Conservation (phyloP, 1,140 invertebrate species). For the Drosophila triauraria region DNA sequence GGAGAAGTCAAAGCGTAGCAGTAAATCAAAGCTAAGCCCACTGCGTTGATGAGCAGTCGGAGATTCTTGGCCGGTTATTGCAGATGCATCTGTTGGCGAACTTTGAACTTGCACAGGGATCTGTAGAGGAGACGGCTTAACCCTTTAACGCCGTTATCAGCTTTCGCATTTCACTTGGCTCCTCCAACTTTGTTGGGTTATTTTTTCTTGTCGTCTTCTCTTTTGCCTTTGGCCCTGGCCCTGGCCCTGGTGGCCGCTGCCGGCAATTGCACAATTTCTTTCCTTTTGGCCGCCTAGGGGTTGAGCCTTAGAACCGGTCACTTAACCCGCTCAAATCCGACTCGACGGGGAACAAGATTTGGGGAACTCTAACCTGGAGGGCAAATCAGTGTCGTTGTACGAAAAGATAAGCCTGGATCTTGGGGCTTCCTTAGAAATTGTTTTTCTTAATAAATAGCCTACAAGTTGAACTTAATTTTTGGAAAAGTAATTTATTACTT, state of each 20-base stretch:
- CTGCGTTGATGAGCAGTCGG: slow-evolving; percentile 68
- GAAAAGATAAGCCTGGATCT: neutral
- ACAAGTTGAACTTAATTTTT: neutral
- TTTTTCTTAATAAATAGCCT: neutral
- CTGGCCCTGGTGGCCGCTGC: neutral
- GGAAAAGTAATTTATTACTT: neutral
- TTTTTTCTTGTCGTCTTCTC: slow-evolving; percentile 29
- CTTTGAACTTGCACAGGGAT: slow-evolving; percentile 70
- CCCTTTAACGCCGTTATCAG: slow-evolving; percentile 77
- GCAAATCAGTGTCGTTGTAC: slow-evolving; percentile 43
- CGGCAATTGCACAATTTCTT: slow-evolving; percentile 37
- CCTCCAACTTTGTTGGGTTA: slow-evolving; percentile 36
- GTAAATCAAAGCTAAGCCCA: slow-evolving; percentile 80
- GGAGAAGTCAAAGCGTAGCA: slow-evolving; percentile 52
- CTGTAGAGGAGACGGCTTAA: slow-evolving; percentile 54
- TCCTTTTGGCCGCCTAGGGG: slow-evolving; percentile 2
- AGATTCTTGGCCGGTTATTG: neutral
- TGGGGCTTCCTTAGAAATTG: slow-evolving; percentile 8
- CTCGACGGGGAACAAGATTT: neutral
- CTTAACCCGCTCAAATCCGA: slow-evolving; percentile 28
- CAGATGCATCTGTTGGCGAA: slow-evolving; percentile 51
- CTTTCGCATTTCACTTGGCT: slow-evolving; percentile 75
- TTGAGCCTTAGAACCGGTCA: slow-evolving; percentile 37
- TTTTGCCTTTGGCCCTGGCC: slow-evolving; percentile 20
- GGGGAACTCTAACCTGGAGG: neutral